Evolutionary conservation across 2,113 vertebrate species (phyloP).

Genomic region (Thomomys bottae): DNA sequence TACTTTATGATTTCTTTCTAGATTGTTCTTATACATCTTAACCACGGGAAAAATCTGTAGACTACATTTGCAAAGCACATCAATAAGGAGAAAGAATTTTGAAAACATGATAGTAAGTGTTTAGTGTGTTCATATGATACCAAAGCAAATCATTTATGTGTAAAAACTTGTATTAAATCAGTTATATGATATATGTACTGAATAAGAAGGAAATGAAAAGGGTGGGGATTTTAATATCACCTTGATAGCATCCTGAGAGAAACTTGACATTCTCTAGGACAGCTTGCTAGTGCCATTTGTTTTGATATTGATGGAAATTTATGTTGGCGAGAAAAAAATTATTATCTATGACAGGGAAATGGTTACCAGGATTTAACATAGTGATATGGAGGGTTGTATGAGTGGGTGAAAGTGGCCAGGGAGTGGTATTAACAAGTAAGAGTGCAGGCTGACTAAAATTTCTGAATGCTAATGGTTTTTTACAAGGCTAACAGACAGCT

Average conservation of each 20-base stretch:
- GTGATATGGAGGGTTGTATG: slow-evolving; percentile 36
- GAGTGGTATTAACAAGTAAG: slow-evolving; percentile 69
- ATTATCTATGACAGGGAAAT: slow-evolving; percentile 51
- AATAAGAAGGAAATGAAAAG: slow-evolving; percentile 18
- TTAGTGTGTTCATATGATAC: background rate
- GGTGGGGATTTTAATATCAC: slow-evolving; percentile 53
- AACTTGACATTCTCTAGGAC: slow-evolving; percentile 22
- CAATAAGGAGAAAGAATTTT: background rate
- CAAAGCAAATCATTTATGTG: slow-evolving; percentile 26
- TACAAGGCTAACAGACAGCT: slow-evolving; percentile 60
- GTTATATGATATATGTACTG: background rate
- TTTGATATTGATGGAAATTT: slow-evolving; percentile 68
- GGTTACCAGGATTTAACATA: slow-evolving; percentile 54
- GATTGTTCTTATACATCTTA: background rate
- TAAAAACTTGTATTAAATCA: slow-evolving; percentile 34
- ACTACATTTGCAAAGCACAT: background rate
- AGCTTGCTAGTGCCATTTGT: slow-evolving; percentile 48
- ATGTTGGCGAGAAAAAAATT: slow-evolving; percentile 35
- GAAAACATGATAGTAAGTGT: background rate
- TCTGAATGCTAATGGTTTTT: slow-evolving; percentile 68
- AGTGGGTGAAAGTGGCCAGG: slow-evolving; percentile 47
- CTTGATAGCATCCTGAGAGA: slow-evolving; percentile 50
- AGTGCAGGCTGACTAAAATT: slow-evolving; percentile 65
- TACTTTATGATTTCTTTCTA: slow-evolving; percentile 28
- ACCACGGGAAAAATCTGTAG: slow-evolving; percentile 10